Percentiles rank a stretch among this genome's conserved stretches.
Conservation (phyloP, 2,113 vertebrate genomes). For the Cynocephalus volans region DNA sequence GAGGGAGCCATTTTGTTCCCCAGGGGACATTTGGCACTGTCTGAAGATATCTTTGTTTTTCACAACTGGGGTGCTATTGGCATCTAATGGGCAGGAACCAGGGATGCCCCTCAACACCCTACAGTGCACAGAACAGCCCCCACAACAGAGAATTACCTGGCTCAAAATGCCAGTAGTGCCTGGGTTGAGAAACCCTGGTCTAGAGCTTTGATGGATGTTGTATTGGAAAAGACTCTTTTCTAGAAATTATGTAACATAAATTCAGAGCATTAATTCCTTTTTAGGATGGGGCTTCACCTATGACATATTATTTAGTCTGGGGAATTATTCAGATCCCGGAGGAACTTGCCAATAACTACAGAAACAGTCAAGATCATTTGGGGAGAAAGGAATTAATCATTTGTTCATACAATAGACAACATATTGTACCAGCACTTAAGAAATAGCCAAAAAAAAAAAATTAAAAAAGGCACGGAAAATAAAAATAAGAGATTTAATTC, state of each 20-base stretch:
- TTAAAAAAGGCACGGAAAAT: background rate
- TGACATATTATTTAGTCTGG: background rate
- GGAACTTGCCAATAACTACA: background rate
- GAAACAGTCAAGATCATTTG: background rate
- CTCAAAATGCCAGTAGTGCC: background rate
- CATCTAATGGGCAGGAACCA: background rate
- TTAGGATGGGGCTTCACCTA: background rate
- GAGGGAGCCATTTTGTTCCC: background rate
- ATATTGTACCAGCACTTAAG: background rate
- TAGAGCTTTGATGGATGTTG: background rate
- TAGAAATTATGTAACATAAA: background rate
- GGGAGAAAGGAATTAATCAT: background rate
- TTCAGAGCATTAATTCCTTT: background rate
- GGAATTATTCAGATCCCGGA: background rate
- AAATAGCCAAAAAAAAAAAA: background rate
- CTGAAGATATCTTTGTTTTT: background rate
- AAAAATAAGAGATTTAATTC: background rate
- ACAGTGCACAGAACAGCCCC: background rate
- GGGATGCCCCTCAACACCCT: background rate
- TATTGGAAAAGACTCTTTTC: background rate
- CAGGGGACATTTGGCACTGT: too few relatives aligned
- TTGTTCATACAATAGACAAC: background rate
- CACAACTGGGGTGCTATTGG: background rate
- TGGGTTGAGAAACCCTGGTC: background rate
- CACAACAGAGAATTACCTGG: fast-evolving